Percentiles rank a stretch among this genome's conserved stretches.
phyloP scores from a whole-genome alignment of 2,113 vertebrate genomes.

The Oreochromis niloticus region DNA sequence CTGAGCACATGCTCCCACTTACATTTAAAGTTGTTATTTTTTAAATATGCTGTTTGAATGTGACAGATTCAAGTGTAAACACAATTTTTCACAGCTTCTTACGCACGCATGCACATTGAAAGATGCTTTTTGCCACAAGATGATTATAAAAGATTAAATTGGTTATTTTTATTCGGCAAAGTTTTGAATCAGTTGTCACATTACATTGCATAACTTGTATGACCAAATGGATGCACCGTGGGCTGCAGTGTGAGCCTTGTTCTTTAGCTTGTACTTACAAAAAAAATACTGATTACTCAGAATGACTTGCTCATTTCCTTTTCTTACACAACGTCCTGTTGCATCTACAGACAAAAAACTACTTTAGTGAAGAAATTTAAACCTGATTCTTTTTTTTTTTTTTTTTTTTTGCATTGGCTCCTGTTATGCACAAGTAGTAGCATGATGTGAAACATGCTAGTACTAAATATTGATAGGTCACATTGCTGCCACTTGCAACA shows the following conservation, averaged over 20 bases:
- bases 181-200: accelerated
- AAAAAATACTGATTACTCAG: too few species aligned
- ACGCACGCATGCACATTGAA: accelerated
- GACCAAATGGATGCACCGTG: neutral
- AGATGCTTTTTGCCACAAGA: neutral
- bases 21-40: neutral
- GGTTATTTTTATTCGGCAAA: neutral
- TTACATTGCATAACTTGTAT: neutral
- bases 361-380: accelerated
- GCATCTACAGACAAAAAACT: neutral
- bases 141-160: accelerated
- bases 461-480: neutral
- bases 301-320: too few species aligned
- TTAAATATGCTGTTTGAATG: neutral
- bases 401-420: neutral
- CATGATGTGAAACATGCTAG: neutral
- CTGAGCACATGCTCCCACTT: neutral
- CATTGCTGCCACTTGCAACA: neutral
- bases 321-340: accelerated
- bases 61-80: neutral
- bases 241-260: neutral
- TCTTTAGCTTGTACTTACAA: neutral
- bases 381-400: neutral
- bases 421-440: neutral
- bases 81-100: neutral